phyloP scores from a whole-genome alignment of 2,797 vertebrate genomes.

The Catharus ustulatus region DNA sequence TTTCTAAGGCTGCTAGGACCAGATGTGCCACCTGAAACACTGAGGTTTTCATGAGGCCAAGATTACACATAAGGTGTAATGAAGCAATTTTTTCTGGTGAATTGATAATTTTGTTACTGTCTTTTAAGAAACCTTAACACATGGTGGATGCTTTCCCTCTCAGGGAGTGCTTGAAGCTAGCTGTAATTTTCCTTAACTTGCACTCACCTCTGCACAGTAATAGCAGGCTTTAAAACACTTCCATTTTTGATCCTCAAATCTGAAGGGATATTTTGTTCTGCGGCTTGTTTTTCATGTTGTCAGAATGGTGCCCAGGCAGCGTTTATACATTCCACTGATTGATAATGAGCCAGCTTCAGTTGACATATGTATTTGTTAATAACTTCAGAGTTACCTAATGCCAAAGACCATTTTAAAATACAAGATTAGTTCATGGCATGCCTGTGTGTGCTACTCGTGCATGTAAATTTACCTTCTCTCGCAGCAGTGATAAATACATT shows the following conservation, averaged over 20 bases:
- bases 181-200: background rate
- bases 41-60: background rate
- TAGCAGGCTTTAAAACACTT: background rate
- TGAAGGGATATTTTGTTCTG: background rate
- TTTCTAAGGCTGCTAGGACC: background rate
- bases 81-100: background rate
- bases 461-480: slow-evolving; percentile 61
- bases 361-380: background rate
- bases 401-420: slow-evolving; percentile 47
- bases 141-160: background rate
- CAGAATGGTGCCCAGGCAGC: background rate
- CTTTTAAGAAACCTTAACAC: background rate
- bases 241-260: background rate
- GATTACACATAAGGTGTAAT: background rate
- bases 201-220: background rate
- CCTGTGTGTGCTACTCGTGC: slow-evolving; percentile 41
- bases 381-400: slow-evolving; percentile 1
- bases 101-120: background rate
- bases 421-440: slow-evolving; percentile 43
- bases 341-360: background rate
- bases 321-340: background rate
- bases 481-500: slow-evolving; percentile 45
- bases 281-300: background rate
- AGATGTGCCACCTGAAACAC: background rate
- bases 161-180: background rate